Percentiles rank a stretch among this genome's conserved stretches.
Conservation (phyloP, 2,113 vertebrate genomes). For the Pseudonaja textilis region DNA sequence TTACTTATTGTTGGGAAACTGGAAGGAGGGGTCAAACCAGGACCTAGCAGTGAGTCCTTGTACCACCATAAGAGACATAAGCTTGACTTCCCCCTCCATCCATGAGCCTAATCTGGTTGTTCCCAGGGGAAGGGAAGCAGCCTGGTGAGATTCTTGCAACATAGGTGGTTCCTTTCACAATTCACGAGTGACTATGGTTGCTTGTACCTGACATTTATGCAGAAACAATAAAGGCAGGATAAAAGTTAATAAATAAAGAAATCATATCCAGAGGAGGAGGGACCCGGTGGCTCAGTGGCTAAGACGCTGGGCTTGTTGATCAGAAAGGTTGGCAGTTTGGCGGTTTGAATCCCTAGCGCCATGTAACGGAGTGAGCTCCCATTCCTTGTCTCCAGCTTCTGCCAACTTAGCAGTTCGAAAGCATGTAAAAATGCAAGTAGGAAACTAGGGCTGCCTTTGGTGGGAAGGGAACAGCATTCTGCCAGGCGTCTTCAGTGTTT, state of each 20-base stretch:
- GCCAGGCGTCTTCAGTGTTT: too few species aligned
- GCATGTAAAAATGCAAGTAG: too few species aligned
- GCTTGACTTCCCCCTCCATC: neutral
- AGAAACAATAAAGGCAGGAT: neutral
- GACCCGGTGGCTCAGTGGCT: too few species aligned
- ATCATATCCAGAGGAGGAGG: neutral
- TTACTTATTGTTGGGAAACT: neutral
- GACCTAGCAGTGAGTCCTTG: neutral
- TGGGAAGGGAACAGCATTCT: too few species aligned
- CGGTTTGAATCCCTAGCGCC: too few species aligned
- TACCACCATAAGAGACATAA: neutral
- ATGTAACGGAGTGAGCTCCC: too few species aligned
- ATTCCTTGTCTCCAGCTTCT: too few species aligned
- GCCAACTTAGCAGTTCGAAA: too few species aligned
- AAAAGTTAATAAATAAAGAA: neutral
- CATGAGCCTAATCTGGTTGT: neutral
- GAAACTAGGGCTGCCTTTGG: too few species aligned
- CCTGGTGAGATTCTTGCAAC: neutral
- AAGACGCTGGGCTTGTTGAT: too few species aligned
- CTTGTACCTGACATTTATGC: neutral
- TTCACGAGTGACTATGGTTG: neutral
- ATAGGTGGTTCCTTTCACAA: neutral
- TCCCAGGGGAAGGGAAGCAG: neutral
- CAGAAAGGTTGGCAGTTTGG: too few species aligned
- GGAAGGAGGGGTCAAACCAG: neutral